These are phyloP conservation scores for Prunella fulvescens DNA, from an alignment of 2,113 vertebrate species.

Conservation along the genomic window DNA sequence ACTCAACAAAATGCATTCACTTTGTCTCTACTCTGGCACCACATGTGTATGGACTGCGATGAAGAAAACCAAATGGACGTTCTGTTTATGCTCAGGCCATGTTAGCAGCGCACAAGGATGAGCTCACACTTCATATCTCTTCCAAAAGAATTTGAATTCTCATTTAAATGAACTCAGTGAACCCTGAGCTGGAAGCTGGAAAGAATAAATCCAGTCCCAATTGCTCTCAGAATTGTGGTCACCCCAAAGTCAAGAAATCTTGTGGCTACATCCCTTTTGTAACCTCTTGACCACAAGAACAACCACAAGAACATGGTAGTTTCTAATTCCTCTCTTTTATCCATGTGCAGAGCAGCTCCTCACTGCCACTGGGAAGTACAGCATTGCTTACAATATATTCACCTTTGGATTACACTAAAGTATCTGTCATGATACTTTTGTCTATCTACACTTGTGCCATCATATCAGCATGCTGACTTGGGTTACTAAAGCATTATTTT, in stretches of 20 bases:
- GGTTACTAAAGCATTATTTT: not conserved
- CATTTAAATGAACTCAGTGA: not conserved
- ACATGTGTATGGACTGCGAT: accelerated
- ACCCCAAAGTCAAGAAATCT: not conserved
- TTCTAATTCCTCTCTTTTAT: not conserved
- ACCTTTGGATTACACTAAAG: not conserved
- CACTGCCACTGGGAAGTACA: accelerated
- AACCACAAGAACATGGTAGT: accelerated
- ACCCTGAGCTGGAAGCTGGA: not conserved
- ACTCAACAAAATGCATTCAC: not conserved
- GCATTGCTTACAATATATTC: not conserved
- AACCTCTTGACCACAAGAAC: not conserved
- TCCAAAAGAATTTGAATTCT: not conserved
- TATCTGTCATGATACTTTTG: not conserved
- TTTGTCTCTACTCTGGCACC: not conserved
- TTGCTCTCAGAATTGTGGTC: not conserved
- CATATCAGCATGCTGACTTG: not conserved
- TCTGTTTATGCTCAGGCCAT: not conserved
- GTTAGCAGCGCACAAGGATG: not conserved
- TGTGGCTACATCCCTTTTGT: not conserved
- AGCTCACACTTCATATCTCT: not conserved
- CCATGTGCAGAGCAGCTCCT: not conserved
- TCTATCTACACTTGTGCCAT: not conserved
- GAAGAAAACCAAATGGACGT: not conserved
- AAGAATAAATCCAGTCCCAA: not conserved